Percentiles rank a stretch among this genome's conserved stretches.
These are phyloP conservation scores for Pseudomyrmex flavicornis DNA, from an alignment of 1,140 invertebrate genomes.

Conservation along the genomic window DNA sequence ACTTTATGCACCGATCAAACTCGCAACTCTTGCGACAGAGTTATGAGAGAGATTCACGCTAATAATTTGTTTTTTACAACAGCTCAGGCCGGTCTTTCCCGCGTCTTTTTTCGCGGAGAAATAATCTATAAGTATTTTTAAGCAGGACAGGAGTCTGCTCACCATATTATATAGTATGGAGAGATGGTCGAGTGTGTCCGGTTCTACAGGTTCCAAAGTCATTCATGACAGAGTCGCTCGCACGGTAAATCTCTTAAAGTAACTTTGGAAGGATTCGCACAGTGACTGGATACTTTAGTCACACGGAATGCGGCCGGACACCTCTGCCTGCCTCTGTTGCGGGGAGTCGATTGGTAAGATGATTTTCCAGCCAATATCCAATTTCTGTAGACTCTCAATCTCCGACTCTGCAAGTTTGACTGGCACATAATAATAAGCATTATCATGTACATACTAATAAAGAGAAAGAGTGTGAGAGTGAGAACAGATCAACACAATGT, in stretches of 20 bases:
- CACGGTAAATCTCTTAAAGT: constrained; percentile 48
- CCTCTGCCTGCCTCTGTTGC: constrained; percentile 41
- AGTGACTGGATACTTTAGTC: constrained; percentile 15
- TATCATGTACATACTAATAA: constrained; percentile 52
- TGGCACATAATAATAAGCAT: constrained; percentile 57
- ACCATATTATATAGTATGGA: constrained; percentile 44
- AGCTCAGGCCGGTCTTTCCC: neutral
- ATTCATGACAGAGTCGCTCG: constrained; percentile 45
- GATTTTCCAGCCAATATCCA: constrained; percentile 34
- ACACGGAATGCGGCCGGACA: constrained; percentile 43
- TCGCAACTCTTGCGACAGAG: constrained; percentile 49
- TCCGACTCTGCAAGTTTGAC: constrained; percentile 59
- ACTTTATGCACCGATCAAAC: constrained; percentile 54
- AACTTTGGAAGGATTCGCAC: constrained; percentile 21
- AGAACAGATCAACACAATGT: neutral
- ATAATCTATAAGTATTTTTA: constrained; percentile 52
- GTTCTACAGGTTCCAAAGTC: constrained; percentile 55
- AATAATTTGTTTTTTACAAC: too few relatives aligned
- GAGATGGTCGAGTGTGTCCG: constrained; percentile 27
- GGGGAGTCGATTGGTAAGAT: constrained; percentile 2
- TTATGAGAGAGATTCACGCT: neutral
- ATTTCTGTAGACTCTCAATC: constrained; percentile 53
- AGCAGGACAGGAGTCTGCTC: constrained; percentile 57
- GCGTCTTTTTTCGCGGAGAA: neutral
- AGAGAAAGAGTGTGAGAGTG: too few relatives aligned